These are phyloP conservation scores for Norana najaformis DNA, from an alignment of 2,888 invertebrate genomes.

Conservation along the genomic window DNA sequence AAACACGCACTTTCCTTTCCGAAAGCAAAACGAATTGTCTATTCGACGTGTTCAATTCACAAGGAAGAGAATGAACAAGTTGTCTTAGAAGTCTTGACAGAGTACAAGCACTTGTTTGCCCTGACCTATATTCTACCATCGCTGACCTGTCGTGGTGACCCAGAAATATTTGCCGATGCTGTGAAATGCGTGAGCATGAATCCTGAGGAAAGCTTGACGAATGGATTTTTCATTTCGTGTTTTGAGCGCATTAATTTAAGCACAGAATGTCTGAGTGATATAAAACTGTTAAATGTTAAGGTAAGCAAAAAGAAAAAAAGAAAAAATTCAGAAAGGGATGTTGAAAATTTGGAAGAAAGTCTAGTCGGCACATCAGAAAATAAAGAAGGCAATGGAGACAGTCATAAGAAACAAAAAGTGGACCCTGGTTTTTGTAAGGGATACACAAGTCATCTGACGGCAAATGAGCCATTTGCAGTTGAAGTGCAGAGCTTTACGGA, in stretches of 20 bases:
- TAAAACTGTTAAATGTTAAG: not conserved
- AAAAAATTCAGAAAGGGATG: not conserved
- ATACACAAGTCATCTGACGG: too few relatives aligned
- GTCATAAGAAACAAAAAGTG: not conserved
- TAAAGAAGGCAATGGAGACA: not conserved
- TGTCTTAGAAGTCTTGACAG: conserved; percentile 72
- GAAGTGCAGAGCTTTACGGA: not conserved
- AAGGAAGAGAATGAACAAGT: conserved; percentile 86
- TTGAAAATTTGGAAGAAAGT: not conserved
- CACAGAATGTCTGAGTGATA: not conserved
- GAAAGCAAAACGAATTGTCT: conserved; percentile 81
- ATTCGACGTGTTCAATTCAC: conserved; percentile 92
- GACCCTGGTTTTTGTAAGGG: not conserved
- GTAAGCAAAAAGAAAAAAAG: not conserved
- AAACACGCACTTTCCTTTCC: conserved; percentile 87
- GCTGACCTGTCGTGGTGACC: conserved; percentile 50
- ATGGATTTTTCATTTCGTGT: conserved; percentile 89
- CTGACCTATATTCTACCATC: conserved; percentile 56
- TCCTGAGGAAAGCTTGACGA: conserved; percentile 78
- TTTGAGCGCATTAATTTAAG: conserved; percentile 32
- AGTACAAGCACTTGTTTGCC: conserved; percentile 56
- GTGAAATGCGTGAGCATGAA: conserved; percentile 75
- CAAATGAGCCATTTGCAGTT: not conserved
- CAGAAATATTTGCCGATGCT: not conserved
- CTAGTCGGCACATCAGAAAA: not conserved